Evolutionary conservation across 2,797 vertebrate genomes (phyloP).

Genomic region (Champsocephalus esox): DNA sequence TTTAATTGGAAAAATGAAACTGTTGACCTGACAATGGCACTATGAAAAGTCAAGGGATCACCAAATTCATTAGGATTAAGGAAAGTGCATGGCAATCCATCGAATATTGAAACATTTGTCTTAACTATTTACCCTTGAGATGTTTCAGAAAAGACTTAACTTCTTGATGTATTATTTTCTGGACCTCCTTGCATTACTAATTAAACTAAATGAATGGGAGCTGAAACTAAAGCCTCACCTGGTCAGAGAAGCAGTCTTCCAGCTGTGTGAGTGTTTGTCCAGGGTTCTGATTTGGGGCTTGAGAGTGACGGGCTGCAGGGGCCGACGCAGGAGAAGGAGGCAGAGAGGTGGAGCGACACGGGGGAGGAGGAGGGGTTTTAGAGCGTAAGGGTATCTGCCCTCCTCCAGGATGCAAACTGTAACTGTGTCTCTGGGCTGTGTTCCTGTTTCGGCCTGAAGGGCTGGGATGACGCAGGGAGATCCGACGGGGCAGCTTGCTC

Average conservation of each 20-base stretch:
- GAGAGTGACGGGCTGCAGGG: slow-evolving; percentile 18
- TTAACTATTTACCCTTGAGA: not conserved
- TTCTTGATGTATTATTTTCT: not conserved
- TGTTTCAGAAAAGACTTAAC: not conserved
- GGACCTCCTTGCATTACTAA: not conserved
- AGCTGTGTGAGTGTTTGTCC: slow-evolving; percentile 92
- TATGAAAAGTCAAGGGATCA: not conserved
- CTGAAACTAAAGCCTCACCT: slow-evolving; percentile 69
- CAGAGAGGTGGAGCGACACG: slow-evolving; percentile 90
- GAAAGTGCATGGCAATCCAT: not conserved
- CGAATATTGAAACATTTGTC: not conserved
- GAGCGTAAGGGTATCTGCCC: slow-evolving; percentile 83
- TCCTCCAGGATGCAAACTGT: slow-evolving; percentile 75
- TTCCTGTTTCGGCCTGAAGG: slow-evolving; percentile 73
- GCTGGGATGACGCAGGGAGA: slow-evolving; percentile 92
- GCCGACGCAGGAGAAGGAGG: slow-evolving; percentile 85
- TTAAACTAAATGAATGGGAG: not conserved
- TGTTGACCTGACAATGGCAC: not conserved
- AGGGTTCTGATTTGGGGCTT: slow-evolving; percentile 83
- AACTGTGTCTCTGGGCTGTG: slow-evolving; percentile 80
- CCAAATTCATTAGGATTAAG: not conserved
- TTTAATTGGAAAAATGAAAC: not conserved
- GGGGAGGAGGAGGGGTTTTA: slow-evolving; percentile 86
- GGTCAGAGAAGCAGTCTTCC: slow-evolving; percentile 97
- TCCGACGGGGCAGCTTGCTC: slow-evolving; percentile 94